Base-by-base conservation (phyloP, 2,113 vertebrate genomes). In the Pampusana beccarii region DNA sequence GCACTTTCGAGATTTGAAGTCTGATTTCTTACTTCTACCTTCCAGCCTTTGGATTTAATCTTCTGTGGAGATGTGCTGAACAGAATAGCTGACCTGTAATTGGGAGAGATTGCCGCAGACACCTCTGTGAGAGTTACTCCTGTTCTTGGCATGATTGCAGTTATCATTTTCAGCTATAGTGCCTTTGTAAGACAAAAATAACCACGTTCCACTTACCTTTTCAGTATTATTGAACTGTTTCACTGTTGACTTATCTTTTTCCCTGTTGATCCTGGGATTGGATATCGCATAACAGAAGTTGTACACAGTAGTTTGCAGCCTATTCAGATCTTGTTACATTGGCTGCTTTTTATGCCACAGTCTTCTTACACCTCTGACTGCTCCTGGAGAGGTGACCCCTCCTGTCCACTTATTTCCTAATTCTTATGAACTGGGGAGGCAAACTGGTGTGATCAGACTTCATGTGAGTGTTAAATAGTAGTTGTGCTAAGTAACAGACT, bases 171-270 rank as follows among this genome's bases (percentile, higher is more conserved):
- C 20, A 70, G 70, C 77, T 38, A 8, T 6, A 72, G 60, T 36
- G 31, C 34, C 33, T 80, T 83, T 83, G 50, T 58, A 78, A 89
- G 78, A 62, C 54, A 93, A 91, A 87, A 95, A 92, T 66, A 79
- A 88, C 19, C 34, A 60, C 51, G 20, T 64, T 8, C 26, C 48
- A 48, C 44, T 81, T 67, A 66, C 16, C 23, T 89, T 85, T 77
- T 44, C 53, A 48, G 29, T 72, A 13, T 58, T 62, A 74, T 38
- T 66, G 33, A 91, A 64, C 48, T 4, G 1, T 77, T 71, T 80
- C 31, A 13, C 18, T 36, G 46, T 26, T 74, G 40, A 66, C 25
- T 51, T 26, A 17, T 9, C 6, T 10, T 1, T 1, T 17, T 11
- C 4, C 57, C 34, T 42, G 38, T 21, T 74, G 28, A n/a, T 77